A percentile compares a stretch with the other conserved stretches of the same genome.
These are phyloP conservation scores for Mellilla xanthometata DNA, from an alignment of 2,888 invertebrate species.

Conservation along the genomic window DNA sequence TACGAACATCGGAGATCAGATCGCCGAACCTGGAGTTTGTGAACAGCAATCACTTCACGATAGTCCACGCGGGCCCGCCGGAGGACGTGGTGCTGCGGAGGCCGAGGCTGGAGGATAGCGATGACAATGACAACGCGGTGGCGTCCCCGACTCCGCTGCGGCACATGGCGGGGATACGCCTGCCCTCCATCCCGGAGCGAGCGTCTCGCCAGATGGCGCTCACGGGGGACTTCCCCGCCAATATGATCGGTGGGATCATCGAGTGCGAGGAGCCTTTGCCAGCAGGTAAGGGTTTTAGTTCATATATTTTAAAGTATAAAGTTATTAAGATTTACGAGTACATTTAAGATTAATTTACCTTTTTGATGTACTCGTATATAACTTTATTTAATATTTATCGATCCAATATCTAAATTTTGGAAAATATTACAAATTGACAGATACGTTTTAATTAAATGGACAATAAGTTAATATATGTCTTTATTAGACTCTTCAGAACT, in stretches of 20 bases:
- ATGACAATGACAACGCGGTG: conserved; percentile 72
- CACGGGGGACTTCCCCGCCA: conserved; percentile 79
- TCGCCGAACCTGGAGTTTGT: conserved; percentile 81
- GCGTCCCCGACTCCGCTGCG: conserved; percentile 84
- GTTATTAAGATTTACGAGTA: no score
- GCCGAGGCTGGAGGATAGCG: conserved; percentile 67
- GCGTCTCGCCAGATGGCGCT: conserved; percentile 81
- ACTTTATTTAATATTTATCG: no score
- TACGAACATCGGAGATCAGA: conserved; percentile 76
- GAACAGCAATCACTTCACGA: conserved; percentile 81
- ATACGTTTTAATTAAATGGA: no score
- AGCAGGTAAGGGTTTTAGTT: conserved; percentile 81
- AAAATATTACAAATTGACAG: no score
- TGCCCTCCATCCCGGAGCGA: conserved; percentile 92
- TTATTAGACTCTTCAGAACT: no score
- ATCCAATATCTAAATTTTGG: no score
- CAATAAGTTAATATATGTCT: no score
- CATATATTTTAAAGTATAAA: no score
- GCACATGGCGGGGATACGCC: conserved; percentile 87
- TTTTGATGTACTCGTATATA: no score
- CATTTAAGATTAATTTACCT: no score
- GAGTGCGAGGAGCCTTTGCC: conserved; percentile 92
- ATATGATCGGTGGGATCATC: conserved; percentile 80
- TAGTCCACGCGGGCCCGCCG: conserved; percentile 76
- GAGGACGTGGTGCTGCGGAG: conserved; percentile 75